These are phyloP conservation scores for Amblyornis subalaris DNA, from an alignment of 2,113 vertebrate species.

Conservation along the genomic window DNA sequence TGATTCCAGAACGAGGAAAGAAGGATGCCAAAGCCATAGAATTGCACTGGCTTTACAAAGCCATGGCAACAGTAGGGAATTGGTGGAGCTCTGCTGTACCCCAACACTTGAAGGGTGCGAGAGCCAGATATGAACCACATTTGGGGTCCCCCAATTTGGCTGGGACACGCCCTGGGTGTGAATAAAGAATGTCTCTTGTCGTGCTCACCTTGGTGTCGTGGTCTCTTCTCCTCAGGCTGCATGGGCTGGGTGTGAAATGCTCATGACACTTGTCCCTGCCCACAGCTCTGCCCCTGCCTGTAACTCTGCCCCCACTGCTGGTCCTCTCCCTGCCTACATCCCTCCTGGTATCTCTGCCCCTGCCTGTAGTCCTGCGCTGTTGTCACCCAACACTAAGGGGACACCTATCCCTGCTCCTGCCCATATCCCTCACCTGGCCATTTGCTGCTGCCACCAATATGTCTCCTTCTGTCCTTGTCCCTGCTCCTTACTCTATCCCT, in stretches of 20 bases:
- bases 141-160: background rate
- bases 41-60: background rate
- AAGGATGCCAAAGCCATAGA: background rate
- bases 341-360: background rate
- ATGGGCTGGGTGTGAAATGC: background rate
- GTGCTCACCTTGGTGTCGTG: background rate
- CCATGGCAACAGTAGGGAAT: background rate
- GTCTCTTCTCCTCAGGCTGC: background rate
- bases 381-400: background rate
- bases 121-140: background rate
- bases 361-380: background rate
- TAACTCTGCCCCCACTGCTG: background rate
- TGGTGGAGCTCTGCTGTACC: background rate
- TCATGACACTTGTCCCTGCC: background rate
- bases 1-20: background rate
- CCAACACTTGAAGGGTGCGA: accelerated
- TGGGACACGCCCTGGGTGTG: background rate
- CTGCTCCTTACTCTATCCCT: background rate
- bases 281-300: background rate
- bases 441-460: background rate
- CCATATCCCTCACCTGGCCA: background rate
- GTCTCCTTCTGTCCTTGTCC: background rate
- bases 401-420: background rate
- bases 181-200: background rate
- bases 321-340: background rate